Evolutionary conservation across 2,113 vertebrate genomes (phyloP).

Genomic region (Zapornia atra): DNA sequence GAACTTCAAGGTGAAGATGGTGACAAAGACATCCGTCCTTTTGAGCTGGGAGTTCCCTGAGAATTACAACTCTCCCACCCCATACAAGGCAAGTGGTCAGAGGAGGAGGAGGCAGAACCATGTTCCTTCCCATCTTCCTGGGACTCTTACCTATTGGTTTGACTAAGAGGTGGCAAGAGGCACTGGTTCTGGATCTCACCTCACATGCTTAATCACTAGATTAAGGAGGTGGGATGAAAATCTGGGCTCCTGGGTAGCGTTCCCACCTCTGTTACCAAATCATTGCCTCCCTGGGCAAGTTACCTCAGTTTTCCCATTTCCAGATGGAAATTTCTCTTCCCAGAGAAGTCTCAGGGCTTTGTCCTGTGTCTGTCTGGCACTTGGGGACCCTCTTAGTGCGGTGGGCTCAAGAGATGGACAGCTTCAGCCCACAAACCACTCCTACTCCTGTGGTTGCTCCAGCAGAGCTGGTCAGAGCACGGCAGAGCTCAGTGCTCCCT

Average conservation of each 20-base stretch:
- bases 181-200: not conserved
- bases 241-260: not conserved
- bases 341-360: not conserved
- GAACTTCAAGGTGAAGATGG: slow-evolving; percentile 97
- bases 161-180: not conserved
- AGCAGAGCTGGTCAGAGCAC: not conserved
- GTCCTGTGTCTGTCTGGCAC: not conserved
- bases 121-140: not conserved
- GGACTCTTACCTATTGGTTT: not conserved
- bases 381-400: not conserved
- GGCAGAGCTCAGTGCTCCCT: not conserved
- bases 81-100: slow-evolving; percentile 83
- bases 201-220: not conserved
- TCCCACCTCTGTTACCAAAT: not conserved
- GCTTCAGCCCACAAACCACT: not conserved
- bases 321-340: not conserved
- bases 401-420: too few species aligned
- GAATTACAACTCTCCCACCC: slow-evolving; percentile 83
- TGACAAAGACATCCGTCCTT: slow-evolving; percentile 92
- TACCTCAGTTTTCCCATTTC: not conserved
- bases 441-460: not conserved
- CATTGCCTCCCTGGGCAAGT: not conserved
- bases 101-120: not conserved
- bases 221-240: not conserved
- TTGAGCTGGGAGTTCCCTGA: slow-evolving; percentile 95